Evolutionary conservation across 2,113 vertebrate species (phyloP).

Genomic region (Okapia johnstoni): DNA sequence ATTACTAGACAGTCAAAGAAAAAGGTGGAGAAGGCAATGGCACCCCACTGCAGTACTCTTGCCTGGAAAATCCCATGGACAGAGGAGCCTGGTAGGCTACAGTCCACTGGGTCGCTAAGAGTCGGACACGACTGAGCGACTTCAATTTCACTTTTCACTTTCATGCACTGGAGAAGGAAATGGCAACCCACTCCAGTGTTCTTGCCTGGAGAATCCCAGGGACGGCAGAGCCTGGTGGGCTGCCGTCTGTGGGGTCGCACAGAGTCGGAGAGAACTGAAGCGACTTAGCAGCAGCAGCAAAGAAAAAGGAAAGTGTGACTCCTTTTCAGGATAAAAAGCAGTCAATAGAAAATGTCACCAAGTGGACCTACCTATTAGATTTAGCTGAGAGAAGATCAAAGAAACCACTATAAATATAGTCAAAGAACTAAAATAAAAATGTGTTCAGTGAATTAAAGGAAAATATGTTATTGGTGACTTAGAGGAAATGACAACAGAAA

Average conservation of each 20-base stretch:
- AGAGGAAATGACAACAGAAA: not conserved
- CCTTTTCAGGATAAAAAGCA: not conserved
- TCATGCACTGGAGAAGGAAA: no score
- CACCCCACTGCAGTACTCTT: no score
- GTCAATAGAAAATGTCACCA: not conserved
- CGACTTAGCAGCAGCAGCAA: not conserved
- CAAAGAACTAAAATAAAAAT: not conserved
- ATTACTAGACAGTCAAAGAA: not conserved
- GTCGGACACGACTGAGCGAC: no score
- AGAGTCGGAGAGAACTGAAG: no score
- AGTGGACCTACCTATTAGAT: not conserved
- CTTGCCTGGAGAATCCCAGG: no score
- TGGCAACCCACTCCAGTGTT: no score
- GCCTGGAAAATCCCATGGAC: no score
- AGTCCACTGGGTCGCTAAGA: no score
- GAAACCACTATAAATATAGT: not conserved
- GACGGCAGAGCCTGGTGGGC: no score
- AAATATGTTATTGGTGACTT: not conserved
- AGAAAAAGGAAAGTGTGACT: not conserved
- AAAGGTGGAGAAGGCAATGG: not conserved
- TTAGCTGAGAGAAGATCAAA: not conserved
- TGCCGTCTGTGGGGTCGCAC: no score
- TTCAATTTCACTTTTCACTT: no score
- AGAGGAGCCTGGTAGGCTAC: no score
- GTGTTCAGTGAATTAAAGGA: not conserved